Percentiles rank a stretch among this genome's conserved stretches.
These are phyloP conservation scores for Prosapia bicincta DNA, from an alignment of 2,888 invertebrate genomes.

Conservation along the genomic window DNA sequence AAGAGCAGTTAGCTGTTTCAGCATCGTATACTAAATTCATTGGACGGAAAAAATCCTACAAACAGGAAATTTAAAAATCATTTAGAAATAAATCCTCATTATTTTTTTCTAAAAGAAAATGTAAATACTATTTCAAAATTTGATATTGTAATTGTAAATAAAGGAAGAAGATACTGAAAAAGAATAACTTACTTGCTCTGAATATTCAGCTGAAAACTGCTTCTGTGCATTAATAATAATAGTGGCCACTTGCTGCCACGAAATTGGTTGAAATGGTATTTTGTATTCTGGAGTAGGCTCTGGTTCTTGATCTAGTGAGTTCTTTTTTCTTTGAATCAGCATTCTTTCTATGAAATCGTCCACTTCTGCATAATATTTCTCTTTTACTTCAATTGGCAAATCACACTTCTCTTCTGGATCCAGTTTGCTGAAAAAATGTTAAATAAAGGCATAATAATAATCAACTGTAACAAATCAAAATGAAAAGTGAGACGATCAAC, in stretches of 20 bases:
- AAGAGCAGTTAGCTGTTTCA: neutral
- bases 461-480: no score
- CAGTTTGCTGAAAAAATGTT: slow-evolving; percentile 7
- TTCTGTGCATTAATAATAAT: slow-evolving; percentile 8
- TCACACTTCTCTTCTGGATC: slow-evolving; percentile 5
- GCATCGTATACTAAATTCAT: slow-evolving; percentile 24
- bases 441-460: no score
- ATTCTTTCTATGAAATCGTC: neutral
- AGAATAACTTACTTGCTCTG: slow-evolving; percentile 10
- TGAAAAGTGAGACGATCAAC: no score
- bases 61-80: no score
- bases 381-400: slow-evolving; percentile 2
- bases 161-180: no score
- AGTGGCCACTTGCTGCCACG: slow-evolving; percentile 16
- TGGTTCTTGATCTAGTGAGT: neutral
- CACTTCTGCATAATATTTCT: slow-evolving; percentile 10
- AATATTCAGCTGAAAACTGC: slow-evolving; percentile 20
- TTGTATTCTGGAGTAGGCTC: slow-evolving; percentile 6
- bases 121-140: no score
- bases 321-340: neutral
- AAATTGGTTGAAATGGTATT: neutral
- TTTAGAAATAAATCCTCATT: no score
- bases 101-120: no score
- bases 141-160: no score
- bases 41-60: slow-evolving; percentile 49